Evolutionary conservation across 2,113 vertebrate genomes (phyloP), one percentile per base, ranked within the genome.

Genomic region (Rhegmatorhina hoffmannsi): DNA sequence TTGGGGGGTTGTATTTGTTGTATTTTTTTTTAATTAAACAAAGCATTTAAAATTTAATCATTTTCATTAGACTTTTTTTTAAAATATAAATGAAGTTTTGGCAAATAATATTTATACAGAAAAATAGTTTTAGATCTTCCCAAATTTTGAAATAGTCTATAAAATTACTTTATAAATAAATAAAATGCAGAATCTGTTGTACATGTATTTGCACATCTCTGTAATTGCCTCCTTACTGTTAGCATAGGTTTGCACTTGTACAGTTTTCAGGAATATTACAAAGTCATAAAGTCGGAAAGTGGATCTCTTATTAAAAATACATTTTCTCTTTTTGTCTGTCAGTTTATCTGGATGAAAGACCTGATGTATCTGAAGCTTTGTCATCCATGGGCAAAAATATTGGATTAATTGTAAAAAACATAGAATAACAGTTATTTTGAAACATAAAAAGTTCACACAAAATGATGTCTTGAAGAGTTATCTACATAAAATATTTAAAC

Each of bases 131-230:
- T 97, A 98, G 97, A 97, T 97, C 97, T 97, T 98, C 96, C 98
- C 98, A 98, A 98, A 98, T 98, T 98, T 98, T 93, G 97, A 98
- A 98, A 97, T 97, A 98, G 97, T 98, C 98, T 98, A 98, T 97
- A 98, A 98, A 98, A 98, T 98, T 98, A 98, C 97, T 98, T 98
- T 98, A 97, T 98, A 98, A 98, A 98, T 98, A 98, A 98, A 98
- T 98, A 98, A 98, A 98, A 98, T 97, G 95, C 96, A 98, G 98
- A 98, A 98, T 98, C 97, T 98, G 98, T 98, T 97, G 97, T 98
- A 98, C 97, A 97, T 58, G 76, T 97, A 98, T 98, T 98, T 98
- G 97, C 97, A 98, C 97, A 97, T 97, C 97, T 98, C 96, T 97
- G 97, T 97, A 97, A 98, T 98, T 98, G 96, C 97, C 97, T 98